phyloP scores from a whole-genome alignment of 2,113 vertebrate species.

The Nycticryphes semicollaris region DNA sequence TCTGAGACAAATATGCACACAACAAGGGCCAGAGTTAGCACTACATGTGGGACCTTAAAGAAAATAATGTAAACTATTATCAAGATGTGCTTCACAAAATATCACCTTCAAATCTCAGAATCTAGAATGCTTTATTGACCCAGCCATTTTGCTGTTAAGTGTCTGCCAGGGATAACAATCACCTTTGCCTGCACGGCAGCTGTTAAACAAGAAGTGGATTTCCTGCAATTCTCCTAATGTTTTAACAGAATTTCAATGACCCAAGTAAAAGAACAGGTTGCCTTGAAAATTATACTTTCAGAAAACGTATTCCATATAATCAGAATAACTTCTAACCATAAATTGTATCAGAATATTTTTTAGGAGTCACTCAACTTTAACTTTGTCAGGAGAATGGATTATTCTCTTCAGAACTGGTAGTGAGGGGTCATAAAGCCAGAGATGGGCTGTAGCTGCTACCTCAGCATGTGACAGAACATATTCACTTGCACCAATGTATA shows the following conservation, averaged over 20 bases:
- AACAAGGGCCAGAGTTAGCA: not conserved
- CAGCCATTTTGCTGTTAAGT: not conserved
- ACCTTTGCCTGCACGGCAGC: not conserved
- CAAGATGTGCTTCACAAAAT: not conserved
- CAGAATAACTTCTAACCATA: not conserved
- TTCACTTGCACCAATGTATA: not conserved
- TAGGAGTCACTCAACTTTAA: not conserved
- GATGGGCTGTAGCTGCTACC: not conserved
- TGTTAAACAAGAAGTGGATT: not conserved
- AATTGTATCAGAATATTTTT: not conserved
- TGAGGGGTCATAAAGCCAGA: not conserved
- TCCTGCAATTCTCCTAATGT: not conserved
- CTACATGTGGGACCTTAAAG: not conserved
- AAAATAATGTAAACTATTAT: not conserved
- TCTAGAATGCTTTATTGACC: not conserved
- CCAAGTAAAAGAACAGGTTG: not conserved
- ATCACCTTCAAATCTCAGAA: not conserved
- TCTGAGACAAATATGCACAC: not conserved
- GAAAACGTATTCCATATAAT: not conserved
- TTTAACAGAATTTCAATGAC: not conserved
- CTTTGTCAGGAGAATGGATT: not conserved
- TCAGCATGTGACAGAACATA: fast-evolving
- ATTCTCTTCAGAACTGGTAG: not conserved
- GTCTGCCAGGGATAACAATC: not conserved
- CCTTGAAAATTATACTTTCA: not conserved